phyloP scores from a whole-genome alignment of 2,113 vertebrate species.

The Panthera leo region DNA sequence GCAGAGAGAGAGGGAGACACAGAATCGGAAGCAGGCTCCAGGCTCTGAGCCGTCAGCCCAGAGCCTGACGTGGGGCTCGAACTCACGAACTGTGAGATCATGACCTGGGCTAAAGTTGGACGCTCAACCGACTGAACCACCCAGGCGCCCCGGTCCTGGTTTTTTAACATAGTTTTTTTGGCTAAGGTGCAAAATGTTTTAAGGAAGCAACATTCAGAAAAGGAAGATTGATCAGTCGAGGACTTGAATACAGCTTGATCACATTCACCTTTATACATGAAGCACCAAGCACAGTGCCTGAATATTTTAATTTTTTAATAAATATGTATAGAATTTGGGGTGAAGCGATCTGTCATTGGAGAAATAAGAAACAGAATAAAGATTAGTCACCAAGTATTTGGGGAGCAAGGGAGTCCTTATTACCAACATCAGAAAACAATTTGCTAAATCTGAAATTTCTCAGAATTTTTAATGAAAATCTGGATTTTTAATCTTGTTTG shows the following conservation, averaged over 20 bases:
- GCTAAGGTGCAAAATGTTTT: neutral
- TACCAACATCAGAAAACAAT: neutral
- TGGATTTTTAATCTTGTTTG: neutral
- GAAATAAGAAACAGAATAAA: neutral
- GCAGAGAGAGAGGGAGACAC: too few relatives aligned
- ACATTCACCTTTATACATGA: neutral
- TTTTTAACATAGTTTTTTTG: neutral
- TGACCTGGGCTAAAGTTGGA: too few relatives aligned
- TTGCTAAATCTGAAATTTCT: neutral
- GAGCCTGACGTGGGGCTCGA: too few relatives aligned
- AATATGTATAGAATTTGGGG: slow-evolving; percentile 28
- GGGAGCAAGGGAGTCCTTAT: neutral
- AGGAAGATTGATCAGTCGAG: neutral
- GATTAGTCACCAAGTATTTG: neutral
- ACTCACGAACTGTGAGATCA: too few relatives aligned
- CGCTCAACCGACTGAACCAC: too few relatives aligned
- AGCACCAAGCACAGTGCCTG: neutral
- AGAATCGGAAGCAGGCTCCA: too few relatives aligned
- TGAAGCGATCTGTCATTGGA: neutral
- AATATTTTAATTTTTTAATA: slow-evolving; percentile 36
- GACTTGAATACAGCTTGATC: neutral
- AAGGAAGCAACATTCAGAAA: slow-evolving; percentile 34
- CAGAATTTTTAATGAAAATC: slow-evolving; percentile 19
- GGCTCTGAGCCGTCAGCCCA: too few relatives aligned
- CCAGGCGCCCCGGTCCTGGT: neutral